phyloP scores from a whole-genome alignment of 1,140 invertebrate genomes.

The Notospermus geniculatus region DNA sequence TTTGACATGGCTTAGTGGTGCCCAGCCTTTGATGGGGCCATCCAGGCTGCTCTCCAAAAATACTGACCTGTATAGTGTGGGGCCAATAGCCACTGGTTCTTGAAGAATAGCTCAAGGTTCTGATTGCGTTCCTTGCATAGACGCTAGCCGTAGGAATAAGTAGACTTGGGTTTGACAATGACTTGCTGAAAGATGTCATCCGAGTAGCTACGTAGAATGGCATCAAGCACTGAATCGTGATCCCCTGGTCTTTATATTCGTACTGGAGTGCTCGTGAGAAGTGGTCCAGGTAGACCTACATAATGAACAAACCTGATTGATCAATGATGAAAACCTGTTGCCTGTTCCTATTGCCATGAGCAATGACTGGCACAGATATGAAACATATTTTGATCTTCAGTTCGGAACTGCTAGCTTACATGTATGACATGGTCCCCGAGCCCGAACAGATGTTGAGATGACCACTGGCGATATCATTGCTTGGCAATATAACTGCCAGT shows the following conservation, averaged over 20 bases:
- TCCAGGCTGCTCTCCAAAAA: not conserved
- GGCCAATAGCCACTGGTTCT: constrained; percentile 84
- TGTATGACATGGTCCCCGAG: not conserved
- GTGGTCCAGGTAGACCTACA: constrained; percentile 62
- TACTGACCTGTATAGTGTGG: constrained; percentile 72
- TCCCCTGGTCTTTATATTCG: constrained; percentile 73
- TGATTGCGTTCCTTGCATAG: constrained; percentile 75
- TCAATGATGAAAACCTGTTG: not conserved
- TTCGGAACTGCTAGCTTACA: not conserved
- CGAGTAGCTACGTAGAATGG: constrained; percentile 87
- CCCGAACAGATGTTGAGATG: not conserved
- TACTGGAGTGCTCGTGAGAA: constrained; percentile 75
- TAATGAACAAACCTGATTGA: constrained; percentile 9
- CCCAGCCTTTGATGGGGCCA: too few relatives aligned
- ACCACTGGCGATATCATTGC: too few relatives aligned
- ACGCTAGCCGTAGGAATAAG: constrained; percentile 75
- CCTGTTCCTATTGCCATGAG: not conserved
- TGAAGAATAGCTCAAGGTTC: constrained; percentile 73
- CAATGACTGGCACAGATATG: not conserved
- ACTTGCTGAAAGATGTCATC: constrained; percentile 79
- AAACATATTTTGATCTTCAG: not conserved
- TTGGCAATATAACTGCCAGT: too few relatives aligned
- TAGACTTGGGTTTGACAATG: constrained; percentile 69
- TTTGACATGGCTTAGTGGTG: too few relatives aligned
- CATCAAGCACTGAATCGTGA: constrained; percentile 79